Evolutionary conservation across 30 jellyfish, hydroid and myxozoan genomes (phyloP).

Genomic region (Cassiopea andromeda): DNA sequence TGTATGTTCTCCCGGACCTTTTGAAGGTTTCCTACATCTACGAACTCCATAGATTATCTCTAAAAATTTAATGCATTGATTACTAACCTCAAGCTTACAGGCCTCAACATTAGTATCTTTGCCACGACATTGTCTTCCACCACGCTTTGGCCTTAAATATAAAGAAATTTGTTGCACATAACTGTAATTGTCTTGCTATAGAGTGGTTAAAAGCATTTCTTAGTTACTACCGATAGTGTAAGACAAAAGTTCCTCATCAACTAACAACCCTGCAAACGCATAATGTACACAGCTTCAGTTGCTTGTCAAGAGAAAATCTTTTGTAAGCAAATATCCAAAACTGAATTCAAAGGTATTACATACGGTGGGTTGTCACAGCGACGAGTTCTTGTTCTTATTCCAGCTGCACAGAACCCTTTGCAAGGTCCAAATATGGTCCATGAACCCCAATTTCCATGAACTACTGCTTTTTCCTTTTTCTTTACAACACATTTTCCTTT

Average conservation of each 20-base stretch:
- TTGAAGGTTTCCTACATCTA: too few species aligned
- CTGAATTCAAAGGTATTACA: not conserved
- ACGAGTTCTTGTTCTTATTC: conserved; percentile 34
- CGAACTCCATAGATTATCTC: too few species aligned
- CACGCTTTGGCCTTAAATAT: conserved; percentile 39
- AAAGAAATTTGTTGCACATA: too few species aligned
- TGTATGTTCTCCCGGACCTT: too few species aligned
- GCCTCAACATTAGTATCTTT: conserved; percentile 6
- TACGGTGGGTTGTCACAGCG: conserved; percentile 72
- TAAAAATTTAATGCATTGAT: not conserved
- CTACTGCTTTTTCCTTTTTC: conserved; percentile 36
- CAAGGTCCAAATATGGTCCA: conserved; percentile 74
- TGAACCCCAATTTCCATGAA: conserved; percentile 83
- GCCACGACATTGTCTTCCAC: conserved; percentile 57
- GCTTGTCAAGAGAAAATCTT: too few species aligned
- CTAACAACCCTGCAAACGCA: too few species aligned
- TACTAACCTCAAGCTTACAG: conserved; percentile 49
- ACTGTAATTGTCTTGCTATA: too few species aligned
- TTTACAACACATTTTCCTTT: conserved; percentile 70
- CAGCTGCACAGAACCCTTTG: conserved; percentile 63
- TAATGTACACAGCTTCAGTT: too few species aligned
- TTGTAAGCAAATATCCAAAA: not conserved
- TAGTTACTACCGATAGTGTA: too few species aligned
- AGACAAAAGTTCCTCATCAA: too few species aligned
- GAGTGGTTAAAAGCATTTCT: too few species aligned